Conservation (phyloP, 23 tunicate genomes). For the Halocynthia roretzi region DNA sequence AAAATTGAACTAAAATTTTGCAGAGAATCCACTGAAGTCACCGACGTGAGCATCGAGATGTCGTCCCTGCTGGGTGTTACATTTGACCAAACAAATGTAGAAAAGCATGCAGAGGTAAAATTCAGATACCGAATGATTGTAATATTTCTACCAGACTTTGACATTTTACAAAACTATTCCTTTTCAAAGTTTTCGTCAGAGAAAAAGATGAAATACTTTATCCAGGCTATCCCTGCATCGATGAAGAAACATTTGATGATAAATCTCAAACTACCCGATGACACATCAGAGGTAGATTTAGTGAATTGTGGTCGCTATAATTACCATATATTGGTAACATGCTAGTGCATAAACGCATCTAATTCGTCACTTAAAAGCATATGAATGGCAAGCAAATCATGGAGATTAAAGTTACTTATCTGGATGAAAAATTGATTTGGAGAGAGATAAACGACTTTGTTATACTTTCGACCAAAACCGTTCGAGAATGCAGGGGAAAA, state of each 20-base stretch:
- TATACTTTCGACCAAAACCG: constrained; percentile 23
- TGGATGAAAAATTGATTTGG: constrained; percentile 27
- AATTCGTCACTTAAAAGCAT: background rate
- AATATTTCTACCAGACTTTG: too few relatives aligned
- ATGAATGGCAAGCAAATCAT: constrained; percentile 33
- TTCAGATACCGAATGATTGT: too few relatives aligned
- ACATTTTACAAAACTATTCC: too few relatives aligned
- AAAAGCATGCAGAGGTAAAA: too few relatives aligned
- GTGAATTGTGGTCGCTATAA: background rate
- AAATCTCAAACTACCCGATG: background rate
- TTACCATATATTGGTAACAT: too few relatives aligned
- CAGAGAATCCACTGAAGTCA: constrained; percentile 24
- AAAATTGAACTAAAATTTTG: background rate
- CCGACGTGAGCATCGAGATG: constrained; percentile 23
- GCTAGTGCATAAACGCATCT: background rate
- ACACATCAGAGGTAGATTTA: background rate
- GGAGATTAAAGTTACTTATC: constrained; percentile 37
- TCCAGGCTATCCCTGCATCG: constrained; percentile 12
- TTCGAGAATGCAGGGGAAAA: constrained; percentile 1
- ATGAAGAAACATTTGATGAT: constrained; percentile 7
- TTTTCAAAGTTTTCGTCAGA: background rate
- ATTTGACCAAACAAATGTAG: background rate
- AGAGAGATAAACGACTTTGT: constrained; percentile 32
- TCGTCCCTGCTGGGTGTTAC: constrained; percentile 17
- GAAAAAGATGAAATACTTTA: constrained; percentile 1